Conservation (phyloP, 2,113 vertebrate genomes). For the Calidris pygmaea region DNA sequence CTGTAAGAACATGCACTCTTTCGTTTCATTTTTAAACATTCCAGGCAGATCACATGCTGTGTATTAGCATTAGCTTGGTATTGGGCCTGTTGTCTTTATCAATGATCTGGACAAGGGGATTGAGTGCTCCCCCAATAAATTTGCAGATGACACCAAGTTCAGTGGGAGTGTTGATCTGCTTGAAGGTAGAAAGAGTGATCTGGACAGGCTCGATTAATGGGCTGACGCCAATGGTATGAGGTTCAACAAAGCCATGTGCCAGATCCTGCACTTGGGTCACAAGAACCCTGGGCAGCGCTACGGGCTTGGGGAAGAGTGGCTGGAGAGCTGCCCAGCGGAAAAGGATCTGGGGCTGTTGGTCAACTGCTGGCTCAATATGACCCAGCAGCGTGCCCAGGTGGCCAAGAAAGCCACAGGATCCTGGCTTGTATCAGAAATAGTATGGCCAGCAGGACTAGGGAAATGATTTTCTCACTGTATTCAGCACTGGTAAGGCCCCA, state of each 20-base stretch:
- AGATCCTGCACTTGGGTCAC: background rate
- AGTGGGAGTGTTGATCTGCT: background rate
- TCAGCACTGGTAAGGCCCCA: too few relatives aligned
- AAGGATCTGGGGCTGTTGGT: background rate
- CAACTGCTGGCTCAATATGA: background rate
- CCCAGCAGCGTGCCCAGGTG: background rate
- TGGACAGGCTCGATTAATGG: background rate
- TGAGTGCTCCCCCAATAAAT: too few relatives aligned
- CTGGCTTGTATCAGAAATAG: too few relatives aligned
- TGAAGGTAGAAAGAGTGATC: too few relatives aligned
- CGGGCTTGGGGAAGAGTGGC: background rate
- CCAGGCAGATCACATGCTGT: background rate
- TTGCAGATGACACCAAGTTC: background rate
- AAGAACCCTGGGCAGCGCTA: background rate
- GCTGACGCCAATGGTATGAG: background rate
- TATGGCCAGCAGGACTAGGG: too few relatives aligned
- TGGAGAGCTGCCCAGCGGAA: background rate
- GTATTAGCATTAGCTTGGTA: background rate
- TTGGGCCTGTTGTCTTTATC: background rate
- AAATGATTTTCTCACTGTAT: too few relatives aligned
- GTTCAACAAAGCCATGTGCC: background rate
- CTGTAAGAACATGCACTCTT: background rate
- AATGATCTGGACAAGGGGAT: background rate
- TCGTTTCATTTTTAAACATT: background rate
- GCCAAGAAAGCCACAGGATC: too few relatives aligned